A percentile compares a stretch with the other conserved stretches of the same genome.
Conservation (phyloP, 2,888 invertebrate species). For the Reticulitermes lucifugus region DNA sequence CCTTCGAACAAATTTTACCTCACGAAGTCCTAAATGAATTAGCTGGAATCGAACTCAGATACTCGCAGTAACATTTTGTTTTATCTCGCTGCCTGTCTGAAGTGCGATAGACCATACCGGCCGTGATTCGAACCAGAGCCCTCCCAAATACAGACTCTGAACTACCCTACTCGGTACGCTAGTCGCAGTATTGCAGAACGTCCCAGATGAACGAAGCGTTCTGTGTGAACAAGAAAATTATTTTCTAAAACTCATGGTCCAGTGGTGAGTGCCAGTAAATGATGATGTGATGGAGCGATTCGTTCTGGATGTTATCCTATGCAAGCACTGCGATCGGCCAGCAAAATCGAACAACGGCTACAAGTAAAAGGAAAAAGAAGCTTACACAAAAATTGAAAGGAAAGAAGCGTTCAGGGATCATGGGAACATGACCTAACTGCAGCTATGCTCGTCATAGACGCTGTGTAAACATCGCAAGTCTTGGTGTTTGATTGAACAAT, state of each 20-base stretch:
- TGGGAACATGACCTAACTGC: slow-evolving; percentile 32
- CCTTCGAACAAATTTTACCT: no score
- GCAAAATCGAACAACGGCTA: slow-evolving; percentile 25
- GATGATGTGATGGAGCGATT: slow-evolving; percentile 31
- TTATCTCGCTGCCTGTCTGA: no score
- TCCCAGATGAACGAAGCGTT: not conserved
- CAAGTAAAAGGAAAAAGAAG: not conserved
- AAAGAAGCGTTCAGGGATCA: slow-evolving; percentile 32
- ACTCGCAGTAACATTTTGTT: no score
- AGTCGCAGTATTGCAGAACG: no score
- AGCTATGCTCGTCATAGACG: not conserved
- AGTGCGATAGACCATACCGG: no score
- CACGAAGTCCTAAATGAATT: no score
- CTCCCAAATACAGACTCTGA: no score
- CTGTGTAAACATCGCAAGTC: not conserved
- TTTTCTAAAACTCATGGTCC: slow-evolving; percentile 8
- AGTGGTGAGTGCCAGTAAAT: slow-evolving; percentile 17
- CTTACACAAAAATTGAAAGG: slow-evolving; percentile 2
- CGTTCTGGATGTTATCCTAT: slow-evolving; percentile 25
- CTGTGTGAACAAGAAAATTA: not conserved
- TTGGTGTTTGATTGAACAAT: not conserved
- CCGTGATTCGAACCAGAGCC: no score
- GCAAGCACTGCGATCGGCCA: slow-evolving; percentile 16
- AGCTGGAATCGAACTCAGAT: no score
- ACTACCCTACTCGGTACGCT: no score